These are phyloP conservation scores for Pyrocephalus nanus DNA, from an alignment of 2,797 vertebrate species.

Conservation along the genomic window DNA sequence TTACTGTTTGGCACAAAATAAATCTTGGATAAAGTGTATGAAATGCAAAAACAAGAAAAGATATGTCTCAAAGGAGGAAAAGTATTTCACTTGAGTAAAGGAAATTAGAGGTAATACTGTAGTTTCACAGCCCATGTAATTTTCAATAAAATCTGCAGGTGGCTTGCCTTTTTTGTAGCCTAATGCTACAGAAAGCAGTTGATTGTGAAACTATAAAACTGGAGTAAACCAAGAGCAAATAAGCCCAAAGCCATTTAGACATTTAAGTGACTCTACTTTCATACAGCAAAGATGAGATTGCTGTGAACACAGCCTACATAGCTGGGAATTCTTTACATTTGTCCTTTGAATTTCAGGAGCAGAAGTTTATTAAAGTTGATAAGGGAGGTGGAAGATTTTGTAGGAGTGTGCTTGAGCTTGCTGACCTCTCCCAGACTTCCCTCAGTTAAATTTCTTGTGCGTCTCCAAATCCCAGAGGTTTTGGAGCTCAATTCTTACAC, in stretches of 20 bases:
- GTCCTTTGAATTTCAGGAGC: constrained; percentile 19
- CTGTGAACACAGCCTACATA: neutral
- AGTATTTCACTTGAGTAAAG: neutral
- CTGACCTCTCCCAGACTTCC: constrained; percentile 29
- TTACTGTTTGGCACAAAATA: neutral
- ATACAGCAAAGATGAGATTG: neutral
- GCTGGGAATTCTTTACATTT: neutral
- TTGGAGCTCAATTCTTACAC: constrained; percentile 13
- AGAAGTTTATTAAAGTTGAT: constrained; percentile 38
- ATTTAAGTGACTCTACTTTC: neutral
- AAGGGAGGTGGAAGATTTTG: constrained; percentile 34
- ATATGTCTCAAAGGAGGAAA: constrained; percentile 35
- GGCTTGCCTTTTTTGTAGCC: neutral
- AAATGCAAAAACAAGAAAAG: constrained; percentile 13
- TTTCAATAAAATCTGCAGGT: neutral
- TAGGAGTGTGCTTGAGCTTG: constrained; percentile 1
- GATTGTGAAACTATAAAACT: neutral
- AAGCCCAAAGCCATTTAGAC: neutral
- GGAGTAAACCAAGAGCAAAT: neutral
- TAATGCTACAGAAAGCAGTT: neutral
- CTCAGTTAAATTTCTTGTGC: neutral
- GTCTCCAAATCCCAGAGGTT: constrained; percentile 33
- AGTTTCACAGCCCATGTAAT: neutral
- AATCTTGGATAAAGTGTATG: neutral
- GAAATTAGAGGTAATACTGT: constrained; percentile 8